These are phyloP conservation scores for Tenthredo mesomela DNA, from an alignment of 2,888 invertebrate genomes.

Conservation along the genomic window DNA sequence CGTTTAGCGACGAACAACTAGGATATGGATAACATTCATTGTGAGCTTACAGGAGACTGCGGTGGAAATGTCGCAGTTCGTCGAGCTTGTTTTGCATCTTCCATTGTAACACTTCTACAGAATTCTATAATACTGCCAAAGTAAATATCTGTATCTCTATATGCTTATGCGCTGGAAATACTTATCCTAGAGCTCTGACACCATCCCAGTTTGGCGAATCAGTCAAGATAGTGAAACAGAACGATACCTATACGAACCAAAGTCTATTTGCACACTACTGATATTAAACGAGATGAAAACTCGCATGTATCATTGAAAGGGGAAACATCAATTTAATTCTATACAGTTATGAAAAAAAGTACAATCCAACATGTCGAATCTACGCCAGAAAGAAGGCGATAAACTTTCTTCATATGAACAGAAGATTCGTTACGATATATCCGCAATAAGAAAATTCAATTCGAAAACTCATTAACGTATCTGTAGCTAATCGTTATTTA, in stretches of 20 bases:
- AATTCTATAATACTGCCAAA: background rate
- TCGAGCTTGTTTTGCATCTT: conserved; percentile 15
- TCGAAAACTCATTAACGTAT: too few species aligned
- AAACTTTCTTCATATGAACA: too few species aligned
- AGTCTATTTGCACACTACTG: background rate
- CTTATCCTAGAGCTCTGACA: background rate
- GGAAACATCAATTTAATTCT: background rate
- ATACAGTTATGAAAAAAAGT: background rate
- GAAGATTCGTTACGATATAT: too few species aligned
- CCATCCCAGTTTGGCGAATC: background rate
- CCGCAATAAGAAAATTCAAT: too few species aligned
- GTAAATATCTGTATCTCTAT: background rate
- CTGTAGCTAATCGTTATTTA: too few species aligned
- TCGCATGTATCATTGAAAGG: background rate
- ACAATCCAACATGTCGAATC: background rate
- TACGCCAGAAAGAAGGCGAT: background rate
- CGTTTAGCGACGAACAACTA: conserved; percentile 16
- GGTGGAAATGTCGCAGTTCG: conserved; percentile 25
- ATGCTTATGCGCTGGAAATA: background rate
- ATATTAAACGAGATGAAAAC: background rate
- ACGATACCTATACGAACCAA: background rate
- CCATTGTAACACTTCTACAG: background rate
- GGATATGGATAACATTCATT: conserved; percentile 38
- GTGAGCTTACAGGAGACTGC: background rate
- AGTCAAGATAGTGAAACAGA: background rate